Evolutionary conservation across 1,140 invertebrate genomes (phyloP), one percentile per base, ranked within the genome.

Genomic region (Coenobita brevimanus): DNA sequence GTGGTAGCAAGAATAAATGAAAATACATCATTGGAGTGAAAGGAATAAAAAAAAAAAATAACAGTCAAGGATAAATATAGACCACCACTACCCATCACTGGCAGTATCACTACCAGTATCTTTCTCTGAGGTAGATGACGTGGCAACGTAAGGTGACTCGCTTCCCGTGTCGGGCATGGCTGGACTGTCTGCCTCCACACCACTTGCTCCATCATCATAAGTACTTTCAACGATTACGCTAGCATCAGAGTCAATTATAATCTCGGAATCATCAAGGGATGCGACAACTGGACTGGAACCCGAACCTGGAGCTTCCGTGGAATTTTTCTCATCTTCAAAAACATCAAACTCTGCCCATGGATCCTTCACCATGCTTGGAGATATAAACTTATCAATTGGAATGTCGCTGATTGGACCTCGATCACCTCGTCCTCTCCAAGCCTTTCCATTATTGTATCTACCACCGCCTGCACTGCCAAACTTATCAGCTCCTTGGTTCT

Each of bases 311-410:
- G 24, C 17, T 71, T 33, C 15, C 21, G 13, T 27, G 15, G 17
- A 24, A n/a, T 46, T 43, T 41, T 6, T 41, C 27, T 46, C 41
- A 43, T 50, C 6, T 8, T 50, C 46, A 50, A 6, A 50, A 54
- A 54, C 76, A 24, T 81, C 64, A 81, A 87, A 87, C 24, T 87
- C 62, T 8, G 30, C 64, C 85, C 85, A 87, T 0, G 85, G 85
- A 41, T 87, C 78, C 27, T 24, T n/a, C 17, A 87, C 64, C 85
- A 87, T 87, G 54, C 21, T 81, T 24, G 21, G 62, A 4, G 64
- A 80, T 6, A 87, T 46, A 87, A 87, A 87, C 30, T 87, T 87
- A 73, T 87, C 85, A 41, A 87, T 78, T 8, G 85, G 85, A 27
- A 87, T 38, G 21, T 71, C 64, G 71, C 41, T 71, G 2, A 87